These are phyloP conservation scores for Agonopterix heracliana DNA, from an alignment of 2,888 invertebrate species.

Conservation along the genomic window DNA sequence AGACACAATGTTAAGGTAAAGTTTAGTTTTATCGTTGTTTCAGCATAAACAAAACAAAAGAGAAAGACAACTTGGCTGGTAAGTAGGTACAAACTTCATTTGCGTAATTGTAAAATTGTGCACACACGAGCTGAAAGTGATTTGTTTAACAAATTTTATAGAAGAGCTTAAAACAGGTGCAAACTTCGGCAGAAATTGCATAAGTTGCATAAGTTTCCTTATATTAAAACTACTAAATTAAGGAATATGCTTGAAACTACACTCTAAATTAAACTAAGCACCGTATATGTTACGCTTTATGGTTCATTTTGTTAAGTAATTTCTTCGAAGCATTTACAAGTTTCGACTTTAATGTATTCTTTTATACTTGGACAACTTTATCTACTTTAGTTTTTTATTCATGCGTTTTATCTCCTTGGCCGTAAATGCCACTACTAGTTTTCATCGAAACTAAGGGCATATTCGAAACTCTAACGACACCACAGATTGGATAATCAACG, in stretches of 20 bases:
- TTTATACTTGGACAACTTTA: not conserved
- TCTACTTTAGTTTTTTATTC: not conserved
- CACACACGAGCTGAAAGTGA: conserved; percentile 23
- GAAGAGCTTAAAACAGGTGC: conserved; percentile 35
- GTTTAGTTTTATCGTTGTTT: not conserved
- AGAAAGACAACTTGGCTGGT: not conserved
- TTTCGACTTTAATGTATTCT: not conserved
- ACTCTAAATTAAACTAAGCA: conserved; percentile 9
- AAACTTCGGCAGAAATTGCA: conserved; percentile 43
- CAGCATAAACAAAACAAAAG: not conserved
- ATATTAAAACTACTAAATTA: conserved; percentile 49
- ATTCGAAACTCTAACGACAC: too few relatives aligned
- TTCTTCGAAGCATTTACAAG: not conserved
- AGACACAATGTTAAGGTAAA: not conserved
- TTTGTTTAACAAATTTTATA: conserved; percentile 46
- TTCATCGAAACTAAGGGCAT: too few relatives aligned
- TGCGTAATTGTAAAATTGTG: conserved; percentile 23
- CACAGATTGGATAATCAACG: too few relatives aligned
- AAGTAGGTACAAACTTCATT: not conserved
- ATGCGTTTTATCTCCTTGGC: too few relatives aligned
- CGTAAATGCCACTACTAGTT: too few relatives aligned
- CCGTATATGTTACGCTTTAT: conserved; percentile 5
- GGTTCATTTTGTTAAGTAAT: not conserved
- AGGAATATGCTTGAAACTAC: conserved; percentile 15
- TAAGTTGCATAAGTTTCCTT: conserved; percentile 36